These are phyloP conservation scores for Himalopsyche kuldschensis DNA, from an alignment of 2,888 invertebrate species.

Conservation along the genomic window DNA sequence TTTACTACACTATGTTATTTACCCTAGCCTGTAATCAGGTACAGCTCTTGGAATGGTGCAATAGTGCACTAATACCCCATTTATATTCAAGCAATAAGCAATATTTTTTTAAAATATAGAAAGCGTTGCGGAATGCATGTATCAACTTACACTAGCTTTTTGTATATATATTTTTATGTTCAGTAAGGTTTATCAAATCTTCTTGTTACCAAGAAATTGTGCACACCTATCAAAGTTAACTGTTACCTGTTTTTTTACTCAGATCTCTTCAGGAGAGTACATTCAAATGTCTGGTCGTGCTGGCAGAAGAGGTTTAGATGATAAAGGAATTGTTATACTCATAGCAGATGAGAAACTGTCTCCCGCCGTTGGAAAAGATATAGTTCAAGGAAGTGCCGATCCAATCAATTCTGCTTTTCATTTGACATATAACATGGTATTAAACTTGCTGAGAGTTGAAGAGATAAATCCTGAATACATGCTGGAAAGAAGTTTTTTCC, in stretches of 20 bases:
- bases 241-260: slow-evolving; percentile 17
- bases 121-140: too few relatives aligned
- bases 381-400: slow-evolving; percentile 90
- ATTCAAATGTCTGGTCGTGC: slow-evolving; percentile 99
- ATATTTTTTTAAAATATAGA: too few relatives aligned
- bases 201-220: too few relatives aligned
- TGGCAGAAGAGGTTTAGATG: slow-evolving; percentile 94
- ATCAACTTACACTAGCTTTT: too few relatives aligned
- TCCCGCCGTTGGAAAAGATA: slow-evolving; percentile 71
- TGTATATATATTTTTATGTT: too few relatives aligned
- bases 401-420: slow-evolving; percentile 99
- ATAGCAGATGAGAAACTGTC: slow-evolving; percentile 98
- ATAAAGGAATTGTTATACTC: slow-evolving; percentile 94
- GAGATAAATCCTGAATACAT: slow-evolving; percentile 99
- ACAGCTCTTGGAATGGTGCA: too few relatives aligned
- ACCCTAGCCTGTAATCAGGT: too few relatives aligned
- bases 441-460: slow-evolving; percentile 93
- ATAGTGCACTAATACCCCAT: too few relatives aligned
- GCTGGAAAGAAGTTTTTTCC: slow-evolving; percentile 96
- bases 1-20: too few relatives aligned
- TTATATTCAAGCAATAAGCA: too few relatives aligned
- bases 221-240: too few relatives aligned
- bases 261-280: slow-evolving; percentile 95
- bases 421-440: slow-evolving; percentile 98
- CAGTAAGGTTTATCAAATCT: too few relatives aligned